Percentiles rank a stretch among this genome's conserved stretches.
phyloP scores from a whole-genome alignment of 2,113 vertebrate genomes.

The Macroglossus sobrinus region DNA sequence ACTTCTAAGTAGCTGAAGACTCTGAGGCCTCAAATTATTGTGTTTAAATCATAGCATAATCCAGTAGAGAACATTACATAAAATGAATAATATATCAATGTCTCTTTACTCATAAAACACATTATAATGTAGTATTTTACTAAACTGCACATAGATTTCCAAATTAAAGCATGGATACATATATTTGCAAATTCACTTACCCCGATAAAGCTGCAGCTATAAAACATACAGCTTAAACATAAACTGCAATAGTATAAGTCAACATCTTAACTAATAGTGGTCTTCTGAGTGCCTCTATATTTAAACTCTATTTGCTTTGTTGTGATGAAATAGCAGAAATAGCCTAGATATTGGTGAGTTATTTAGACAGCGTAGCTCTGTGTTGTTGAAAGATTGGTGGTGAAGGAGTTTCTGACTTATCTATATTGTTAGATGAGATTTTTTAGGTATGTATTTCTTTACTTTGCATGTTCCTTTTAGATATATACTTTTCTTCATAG shows the following conservation, averaged over 20 bases:
- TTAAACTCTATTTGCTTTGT: background rate
- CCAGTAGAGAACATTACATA: background rate
- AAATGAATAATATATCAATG: background rate
- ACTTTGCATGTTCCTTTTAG: background rate
- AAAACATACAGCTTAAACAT: background rate
- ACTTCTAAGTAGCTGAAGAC: background rate
- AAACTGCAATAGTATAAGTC: background rate
- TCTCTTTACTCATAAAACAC: background rate
- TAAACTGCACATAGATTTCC: background rate
- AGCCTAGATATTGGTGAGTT: background rate
- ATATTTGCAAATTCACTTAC: background rate
- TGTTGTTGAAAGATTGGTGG: background rate
- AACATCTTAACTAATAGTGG: background rate
- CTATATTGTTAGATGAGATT: background rate
- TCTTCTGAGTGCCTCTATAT: background rate
- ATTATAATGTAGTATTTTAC: background rate
- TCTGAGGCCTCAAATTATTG: background rate
- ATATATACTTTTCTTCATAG: background rate
- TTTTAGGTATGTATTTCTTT: background rate
- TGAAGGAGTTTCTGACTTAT: background rate
- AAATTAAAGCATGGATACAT: background rate
- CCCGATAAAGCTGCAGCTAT: background rate
- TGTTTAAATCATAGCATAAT: background rate
- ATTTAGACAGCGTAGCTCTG: background rate
- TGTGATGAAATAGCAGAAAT: background rate